Conservation (phyloP, 2,888 invertebrate genomes). For the Diarsia dahlii region DNA sequence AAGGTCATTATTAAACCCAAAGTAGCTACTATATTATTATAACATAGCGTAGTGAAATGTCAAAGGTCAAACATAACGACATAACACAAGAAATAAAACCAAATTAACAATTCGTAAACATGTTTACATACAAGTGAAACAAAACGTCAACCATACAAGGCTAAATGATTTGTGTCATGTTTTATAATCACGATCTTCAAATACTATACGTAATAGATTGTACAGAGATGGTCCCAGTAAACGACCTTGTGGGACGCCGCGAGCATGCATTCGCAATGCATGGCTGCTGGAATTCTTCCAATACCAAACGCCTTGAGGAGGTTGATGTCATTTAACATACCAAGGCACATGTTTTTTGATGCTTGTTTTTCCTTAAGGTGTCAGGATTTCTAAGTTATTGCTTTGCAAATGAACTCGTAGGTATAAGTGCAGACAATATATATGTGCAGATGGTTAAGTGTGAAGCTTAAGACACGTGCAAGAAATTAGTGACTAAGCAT, state of each 20-base stretch:
- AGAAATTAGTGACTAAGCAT: constrained; percentile 25
- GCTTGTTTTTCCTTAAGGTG: constrained; percentile 40
- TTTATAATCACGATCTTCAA: constrained; percentile 21
- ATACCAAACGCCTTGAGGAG: constrained; percentile 66
- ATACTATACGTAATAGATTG: constrained; percentile 45
- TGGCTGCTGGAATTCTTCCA: constrained; percentile 75
- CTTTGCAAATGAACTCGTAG: constrained; percentile 18
- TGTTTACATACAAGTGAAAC: constrained; percentile 15
- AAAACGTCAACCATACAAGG: constrained; percentile 35
- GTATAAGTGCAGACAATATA: background rate
- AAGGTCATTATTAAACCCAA: background rate
- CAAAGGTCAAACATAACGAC: background rate
- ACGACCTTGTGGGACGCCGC: constrained; percentile 81
- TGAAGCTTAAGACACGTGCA: constrained; percentile 21
- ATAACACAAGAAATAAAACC: constrained; percentile 1
- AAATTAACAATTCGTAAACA: constrained; percentile 2
- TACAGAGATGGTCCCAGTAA: constrained; percentile 68
- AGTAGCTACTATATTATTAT: background rate
- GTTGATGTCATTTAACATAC: constrained; percentile 48
- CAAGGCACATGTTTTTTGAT: constrained; percentile 23
- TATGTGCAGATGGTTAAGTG: background rate
- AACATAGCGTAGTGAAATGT: too few relatives aligned
- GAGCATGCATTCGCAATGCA: constrained; percentile 71
- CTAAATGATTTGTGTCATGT: constrained; percentile 29
- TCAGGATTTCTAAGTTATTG: constrained; percentile 14